phyloP scores from a whole-genome alignment of 2,113 vertebrate species.

The Panurus biarmicus region DNA sequence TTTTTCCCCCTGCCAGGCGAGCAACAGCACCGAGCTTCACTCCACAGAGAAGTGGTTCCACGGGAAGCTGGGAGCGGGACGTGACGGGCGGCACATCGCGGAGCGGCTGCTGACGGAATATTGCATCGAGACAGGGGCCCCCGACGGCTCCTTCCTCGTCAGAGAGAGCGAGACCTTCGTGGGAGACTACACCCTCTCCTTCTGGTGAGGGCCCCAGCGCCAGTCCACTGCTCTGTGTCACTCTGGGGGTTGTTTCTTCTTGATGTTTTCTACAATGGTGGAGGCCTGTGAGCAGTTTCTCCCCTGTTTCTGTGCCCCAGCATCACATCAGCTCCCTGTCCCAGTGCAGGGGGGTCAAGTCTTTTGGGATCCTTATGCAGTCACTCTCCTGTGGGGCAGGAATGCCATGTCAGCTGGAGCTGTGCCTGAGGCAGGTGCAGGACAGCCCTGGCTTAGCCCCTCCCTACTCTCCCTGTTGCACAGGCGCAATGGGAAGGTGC shows the following conservation, averaged over 20 bases:
- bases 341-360: neutral
- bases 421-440: neutral
- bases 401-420: neutral
- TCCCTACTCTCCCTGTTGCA: neutral
- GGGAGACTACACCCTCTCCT: conserved; percentile 97
- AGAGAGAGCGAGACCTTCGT: conserved; percentile 97
- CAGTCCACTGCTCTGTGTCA: accelerated
- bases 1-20: conserved; percentile 62
- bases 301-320: neutral
- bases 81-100: conserved; percentile 93
- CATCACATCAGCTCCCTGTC: neutral
- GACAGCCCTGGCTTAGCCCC: neutral
- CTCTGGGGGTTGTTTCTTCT: neutral
- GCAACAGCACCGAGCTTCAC: conserved; percentile 88
- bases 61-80: conserved; percentile 89
- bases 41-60: conserved; percentile 97
- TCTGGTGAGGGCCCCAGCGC: conserved; percentile 76
- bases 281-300: neutral
- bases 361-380: neutral
- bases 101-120: conserved; percentile 92
- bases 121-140: conserved; percentile 90
- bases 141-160: conserved; percentile 93
- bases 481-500: conserved; percentile 95
- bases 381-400: neutral
- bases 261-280: neutral